phyloP scores from a whole-genome alignment of 2,888 invertebrate genomes.

The Lasioglossum morio region DNA sequence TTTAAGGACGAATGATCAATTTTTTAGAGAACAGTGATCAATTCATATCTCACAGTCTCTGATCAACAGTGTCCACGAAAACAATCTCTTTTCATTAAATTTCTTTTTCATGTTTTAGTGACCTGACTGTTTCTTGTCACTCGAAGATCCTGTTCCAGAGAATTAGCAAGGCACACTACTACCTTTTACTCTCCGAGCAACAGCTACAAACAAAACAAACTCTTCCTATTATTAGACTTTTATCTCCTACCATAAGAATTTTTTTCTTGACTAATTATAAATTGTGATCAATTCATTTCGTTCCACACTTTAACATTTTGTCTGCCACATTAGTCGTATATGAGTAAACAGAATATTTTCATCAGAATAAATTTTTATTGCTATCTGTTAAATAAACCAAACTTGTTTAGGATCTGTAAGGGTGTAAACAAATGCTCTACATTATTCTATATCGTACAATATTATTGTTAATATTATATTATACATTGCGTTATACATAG shows the following conservation, averaged over 20 bases:
- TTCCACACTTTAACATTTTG: not conserved
- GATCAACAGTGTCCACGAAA: not conserved
- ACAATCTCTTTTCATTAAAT: not conserved
- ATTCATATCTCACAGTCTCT: not conserved
- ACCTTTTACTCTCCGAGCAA: not conserved
- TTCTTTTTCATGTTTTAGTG: not conserved
- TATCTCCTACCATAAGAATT: not conserved
- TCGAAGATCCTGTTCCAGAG: not conserved
- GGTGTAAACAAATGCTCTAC: no score
- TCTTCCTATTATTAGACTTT: not conserved
- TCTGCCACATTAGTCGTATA: not conserved
- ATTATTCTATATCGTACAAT: no score
- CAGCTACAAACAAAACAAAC: not conserved
- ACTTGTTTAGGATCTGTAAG: not conserved
- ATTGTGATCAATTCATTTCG: not conserved
- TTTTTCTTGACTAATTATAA: not conserved
- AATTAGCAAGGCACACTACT: not conserved
- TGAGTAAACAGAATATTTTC: not conserved
- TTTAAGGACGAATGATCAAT: not conserved
- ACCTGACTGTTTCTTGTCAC: not conserved
- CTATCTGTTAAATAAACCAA: not conserved
- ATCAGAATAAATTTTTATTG: not conserved
- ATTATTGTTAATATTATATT: no score
- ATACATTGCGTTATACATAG: no score
- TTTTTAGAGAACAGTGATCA: not conserved